Evolutionary conservation across 2,888 invertebrate genomes (phyloP), one percentile per base, ranked within the genome.

Genomic region (Caradrina clavipalpis): DNA sequence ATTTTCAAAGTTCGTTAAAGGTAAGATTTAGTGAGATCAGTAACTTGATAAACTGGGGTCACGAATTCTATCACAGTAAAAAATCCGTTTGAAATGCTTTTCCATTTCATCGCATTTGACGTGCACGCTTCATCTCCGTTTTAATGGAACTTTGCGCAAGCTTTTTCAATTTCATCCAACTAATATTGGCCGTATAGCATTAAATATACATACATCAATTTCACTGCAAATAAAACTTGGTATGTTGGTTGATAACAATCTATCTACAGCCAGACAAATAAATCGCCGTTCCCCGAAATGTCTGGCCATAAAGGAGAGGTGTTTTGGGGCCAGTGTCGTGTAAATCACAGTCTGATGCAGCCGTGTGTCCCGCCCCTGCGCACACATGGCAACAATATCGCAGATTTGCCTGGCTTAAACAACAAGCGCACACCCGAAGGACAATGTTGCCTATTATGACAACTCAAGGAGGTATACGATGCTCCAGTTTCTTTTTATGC

Each of bases 221-320:
- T 51, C 15, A 58, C 57, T 67, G 22, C 51, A 13, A 74, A 74
- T 79, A 76, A 76, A 76, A 64, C 61, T 71, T 64, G 75, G 75
- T 60, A 79, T 65, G 63, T 65, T 76, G 78, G 78, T 76, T 76
- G 85, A 88, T 86, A 87, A 85, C 86, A 81, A 88, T 89, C 81
- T 87, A 84, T 86, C 78, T 84, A 73, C 82, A 83, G 85, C 85
- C 91, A 91, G 93, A 92, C 91, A 87, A 86, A 93, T 94, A 93
- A 92, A 93, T 93, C 87, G 83, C 87, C 80, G 83, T 88, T 89
- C 88, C 84, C 89, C 87, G 90, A 91, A 91, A 91, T 88, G 88
- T 89, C 87, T 87, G 90, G 87, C 83, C 86, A 88, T 89, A 89
- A 87, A 87, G 89, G 90, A 85, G 88, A 87, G 87, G 88, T 88